These are phyloP conservation scores for Strigamia transsilvanica DNA, from an alignment of 2,888 invertebrate species.

Conservation along the genomic window DNA sequence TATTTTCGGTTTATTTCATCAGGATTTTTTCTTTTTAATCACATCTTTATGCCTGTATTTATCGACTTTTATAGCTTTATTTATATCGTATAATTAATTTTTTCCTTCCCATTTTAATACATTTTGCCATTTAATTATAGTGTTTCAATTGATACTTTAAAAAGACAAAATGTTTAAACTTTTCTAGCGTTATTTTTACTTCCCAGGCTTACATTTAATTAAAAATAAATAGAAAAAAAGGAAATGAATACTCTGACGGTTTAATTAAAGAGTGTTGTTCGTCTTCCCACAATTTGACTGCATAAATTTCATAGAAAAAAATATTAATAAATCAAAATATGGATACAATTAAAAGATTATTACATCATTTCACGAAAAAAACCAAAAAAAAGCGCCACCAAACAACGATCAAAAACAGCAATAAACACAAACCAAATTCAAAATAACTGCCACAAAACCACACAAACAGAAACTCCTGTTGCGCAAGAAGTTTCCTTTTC, in stretches of 20 bases:
- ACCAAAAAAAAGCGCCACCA: no score
- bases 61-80: conserved; percentile 6
- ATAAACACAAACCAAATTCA: no score
- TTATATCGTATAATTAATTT: conserved; percentile 27
- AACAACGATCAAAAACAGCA: no score
- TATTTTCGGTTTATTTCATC: not conserved
- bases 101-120: not conserved
- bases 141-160: conserved; percentile 13
- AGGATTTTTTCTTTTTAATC: not conserved
- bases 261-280: conserved; percentile 3
- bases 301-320: not conserved
- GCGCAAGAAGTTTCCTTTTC: not conserved
- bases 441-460: no score
- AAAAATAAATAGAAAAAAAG: not conserved
- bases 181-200: not conserved
- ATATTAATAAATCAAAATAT: not conserved
- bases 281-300: conserved; percentile 1
- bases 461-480: no score
- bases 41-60: not conserved
- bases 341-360: not conserved
- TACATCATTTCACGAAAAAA: not conserved
- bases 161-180: conserved; percentile 17
- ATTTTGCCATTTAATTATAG: conserved; percentile 2
- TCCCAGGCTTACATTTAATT: conserved; percentile 14
- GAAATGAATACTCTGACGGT: not conserved